Percentiles rank a stretch among this genome's conserved stretches.
Evolutionary conservation across 2,113 vertebrate genomes (phyloP).

Genomic region (Albula glossodonta): DNA sequence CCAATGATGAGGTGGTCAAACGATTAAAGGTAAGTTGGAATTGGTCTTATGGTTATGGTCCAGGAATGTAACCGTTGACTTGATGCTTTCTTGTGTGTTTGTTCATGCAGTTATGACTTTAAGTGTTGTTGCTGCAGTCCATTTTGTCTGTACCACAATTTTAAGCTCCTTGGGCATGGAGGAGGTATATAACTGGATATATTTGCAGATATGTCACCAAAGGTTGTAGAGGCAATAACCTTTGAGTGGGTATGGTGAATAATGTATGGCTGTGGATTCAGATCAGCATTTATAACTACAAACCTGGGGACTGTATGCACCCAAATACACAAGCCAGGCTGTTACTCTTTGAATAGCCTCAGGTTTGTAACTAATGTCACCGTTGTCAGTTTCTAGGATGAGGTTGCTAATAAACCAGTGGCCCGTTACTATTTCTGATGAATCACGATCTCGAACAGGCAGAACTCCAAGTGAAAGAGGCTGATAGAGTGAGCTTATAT

Average conservation of each 20-base stretch:
- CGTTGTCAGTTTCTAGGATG: no score
- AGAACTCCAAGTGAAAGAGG: no score
- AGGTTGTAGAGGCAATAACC: background rate
- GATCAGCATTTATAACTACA: background rate
- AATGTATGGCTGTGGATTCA: background rate
- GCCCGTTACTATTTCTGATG: no score
- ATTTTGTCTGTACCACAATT: background rate
- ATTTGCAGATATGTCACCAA: background rate
- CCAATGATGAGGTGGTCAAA: conserved; percentile 97
- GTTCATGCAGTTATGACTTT: background rate
- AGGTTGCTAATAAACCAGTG: no score
- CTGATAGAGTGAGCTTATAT: no score
- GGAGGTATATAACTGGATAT: background rate
- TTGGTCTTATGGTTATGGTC: background rate
- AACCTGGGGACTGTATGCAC: background rate
- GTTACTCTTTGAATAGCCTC: background rate
- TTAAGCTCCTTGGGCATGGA: background rate
- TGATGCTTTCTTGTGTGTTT: background rate
- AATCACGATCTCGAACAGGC: no score
- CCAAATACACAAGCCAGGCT: background rate
- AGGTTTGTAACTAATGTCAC: background rate
- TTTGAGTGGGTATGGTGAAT: no score
- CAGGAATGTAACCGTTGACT: background rate
- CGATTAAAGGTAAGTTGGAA: conserved; percentile 85
- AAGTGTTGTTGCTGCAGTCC: background rate